Evolutionary conservation across 2,113 vertebrate genomes (phyloP).

Genomic region (Rhinoderma darwinii): DNA sequence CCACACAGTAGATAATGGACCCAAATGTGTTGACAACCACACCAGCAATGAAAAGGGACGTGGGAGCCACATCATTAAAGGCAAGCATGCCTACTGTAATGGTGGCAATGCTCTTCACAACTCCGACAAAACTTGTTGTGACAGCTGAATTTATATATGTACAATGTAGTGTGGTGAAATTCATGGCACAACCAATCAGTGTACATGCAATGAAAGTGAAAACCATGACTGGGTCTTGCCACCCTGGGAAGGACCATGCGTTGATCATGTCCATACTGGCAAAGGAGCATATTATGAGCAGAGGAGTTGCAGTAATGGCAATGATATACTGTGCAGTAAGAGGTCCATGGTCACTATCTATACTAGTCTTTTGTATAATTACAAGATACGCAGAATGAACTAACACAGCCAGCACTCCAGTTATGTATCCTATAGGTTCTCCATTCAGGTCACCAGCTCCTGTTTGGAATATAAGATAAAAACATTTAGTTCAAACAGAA

Average conservation of each 20-base stretch:
- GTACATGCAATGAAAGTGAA: conserved; percentile 85
- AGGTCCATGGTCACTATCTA: conserved; percentile 88
- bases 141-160: conserved; percentile 98
- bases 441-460: conserved; percentile 94
- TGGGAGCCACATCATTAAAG: conserved; percentile 91
- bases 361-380: conserved; percentile 92
- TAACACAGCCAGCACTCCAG: conserved; percentile 89
- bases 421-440: conserved; percentile 90
- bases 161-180: conserved; percentile 97
- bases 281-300: conserved; percentile 86
- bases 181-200: conserved; percentile 97
- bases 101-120: conserved; percentile 97
- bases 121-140: conserved; percentile 98
- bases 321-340: conserved; percentile 96
- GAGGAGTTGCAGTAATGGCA: conserved; percentile 87
- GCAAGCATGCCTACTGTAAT: conserved; percentile 98
- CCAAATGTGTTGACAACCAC: conserved; percentile 95
- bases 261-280: conserved; percentile 89
- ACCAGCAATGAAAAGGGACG: conserved; percentile 88
- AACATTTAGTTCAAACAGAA: neutral
- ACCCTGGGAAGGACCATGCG: conserved; percentile 91
- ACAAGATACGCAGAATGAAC: conserved; percentile 95
- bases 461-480: conserved; percentile 65
- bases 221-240: conserved; percentile 86
- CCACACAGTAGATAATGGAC: conserved; percentile 92